Percentiles rank a stretch among this genome's conserved stretches.
phyloP scores from a whole-genome alignment of 2,113 vertebrate genomes.

The Zosterops japonicus region DNA sequence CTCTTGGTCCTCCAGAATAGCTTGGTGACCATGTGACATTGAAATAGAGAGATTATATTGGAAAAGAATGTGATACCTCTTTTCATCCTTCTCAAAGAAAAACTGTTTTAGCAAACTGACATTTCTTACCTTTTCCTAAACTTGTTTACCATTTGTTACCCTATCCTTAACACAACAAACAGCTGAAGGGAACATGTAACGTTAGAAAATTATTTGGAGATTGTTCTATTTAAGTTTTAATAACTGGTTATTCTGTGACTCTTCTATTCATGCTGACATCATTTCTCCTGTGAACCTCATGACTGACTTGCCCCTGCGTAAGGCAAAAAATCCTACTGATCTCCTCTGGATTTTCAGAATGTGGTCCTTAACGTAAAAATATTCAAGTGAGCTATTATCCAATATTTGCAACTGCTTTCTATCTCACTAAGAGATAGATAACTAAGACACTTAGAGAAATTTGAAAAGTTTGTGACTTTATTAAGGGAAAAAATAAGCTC shows the following conservation, averaged over 20 bases:
- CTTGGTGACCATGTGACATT: not conserved
- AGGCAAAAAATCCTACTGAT: not conserved
- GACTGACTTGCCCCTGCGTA: not conserved
- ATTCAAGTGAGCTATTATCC: not conserved
- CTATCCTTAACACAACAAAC: not conserved
- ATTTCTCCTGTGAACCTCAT: not conserved
- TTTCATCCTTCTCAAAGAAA: not conserved
- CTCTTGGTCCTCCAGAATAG: not conserved
- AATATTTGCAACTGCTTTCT: not conserved
- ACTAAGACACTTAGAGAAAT: not conserved
- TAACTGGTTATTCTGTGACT: not conserved
- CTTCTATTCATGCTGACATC: not conserved
- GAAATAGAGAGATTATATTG: not conserved
- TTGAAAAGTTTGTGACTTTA: not conserved
- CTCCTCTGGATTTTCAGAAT: not conserved
- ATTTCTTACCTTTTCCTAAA: not conserved
- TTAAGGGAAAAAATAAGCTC: not conserved
- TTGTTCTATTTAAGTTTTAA: not conserved
- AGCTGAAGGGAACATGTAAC: not conserved
- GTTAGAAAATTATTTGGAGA: not conserved
- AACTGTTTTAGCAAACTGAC: not conserved
- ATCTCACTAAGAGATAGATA: not conserved
- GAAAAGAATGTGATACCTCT: not conserved
- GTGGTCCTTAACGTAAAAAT: not conserved
- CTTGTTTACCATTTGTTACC: not conserved